Evolutionary conservation across 2,797 vertebrate species (phyloP), one percentile per base, ranked within the genome.

Genomic region (Rallus crepitans): DNA sequence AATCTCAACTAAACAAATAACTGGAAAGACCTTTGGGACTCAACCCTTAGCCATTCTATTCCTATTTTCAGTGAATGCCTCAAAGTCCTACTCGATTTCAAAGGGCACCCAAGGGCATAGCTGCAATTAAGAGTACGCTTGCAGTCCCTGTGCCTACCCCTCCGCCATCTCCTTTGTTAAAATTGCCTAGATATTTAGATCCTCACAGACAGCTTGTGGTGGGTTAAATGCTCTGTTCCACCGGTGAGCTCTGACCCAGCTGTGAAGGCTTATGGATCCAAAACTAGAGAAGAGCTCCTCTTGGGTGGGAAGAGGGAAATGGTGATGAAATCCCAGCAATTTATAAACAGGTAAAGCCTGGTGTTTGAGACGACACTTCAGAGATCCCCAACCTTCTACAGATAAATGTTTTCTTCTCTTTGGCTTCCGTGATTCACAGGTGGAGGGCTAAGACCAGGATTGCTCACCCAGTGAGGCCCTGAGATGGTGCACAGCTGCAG

Each of bases 401-500:
- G 55, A 20, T 27, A 9, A 86, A 28, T 31, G 24, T 80, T 59
- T 78, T 35, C 27, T 72, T 57, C 45, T 56, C 30, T 35, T 11
- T 66, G 53, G n/a, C 42, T 83, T 50, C 48, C 25, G 3, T 30
- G 35, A 59, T 33, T 66, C 6, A 11, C 37, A 63, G 88, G 31
- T 6, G 24, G 64, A 53, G 66, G 37, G 64, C 72, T 77, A 78
- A 72, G 63, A 75, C 40, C 18, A 48, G 52, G 69, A 80, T 31
- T 95, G 76, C 48, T 96, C 23, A 13, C 69, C 79, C 65, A 59
- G 56, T 27, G 27, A 57, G 94, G 76, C 60, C 52, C 70, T 39
- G 63, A 88, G 86, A 33, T 82, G 92, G 39, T 27, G 57, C 57
- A 61, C 80, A 94, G 78, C 91, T 97, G 86, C 86, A 59, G 64